phyloP scores from a whole-genome alignment of 2,797 vertebrate species.

The Heteromormyrus szaboi region DNA sequence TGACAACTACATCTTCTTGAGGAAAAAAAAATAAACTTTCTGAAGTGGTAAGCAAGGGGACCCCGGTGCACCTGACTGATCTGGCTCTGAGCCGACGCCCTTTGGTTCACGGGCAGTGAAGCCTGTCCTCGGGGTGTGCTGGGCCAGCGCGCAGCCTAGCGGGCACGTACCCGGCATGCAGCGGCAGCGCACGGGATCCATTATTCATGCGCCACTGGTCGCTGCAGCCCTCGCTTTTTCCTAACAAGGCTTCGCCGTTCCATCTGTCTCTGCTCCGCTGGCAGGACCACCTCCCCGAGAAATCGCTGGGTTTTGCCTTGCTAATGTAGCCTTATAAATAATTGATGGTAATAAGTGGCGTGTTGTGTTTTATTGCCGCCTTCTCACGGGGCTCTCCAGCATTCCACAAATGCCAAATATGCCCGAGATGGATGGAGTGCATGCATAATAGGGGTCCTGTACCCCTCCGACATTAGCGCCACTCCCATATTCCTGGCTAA shows the following conservation, averaged over 20 bases:
- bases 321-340: slow-evolving; percentile 53
- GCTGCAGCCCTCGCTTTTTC: slow-evolving; percentile 35
- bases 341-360: slow-evolving; percentile 57
- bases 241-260: slow-evolving; percentile 39
- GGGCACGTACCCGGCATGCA: slow-evolving; percentile 23
- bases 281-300: slow-evolving; percentile 1
- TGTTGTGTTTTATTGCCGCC: slow-evolving; percentile 47
- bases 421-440: slow-evolving; percentile 38
- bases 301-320: slow-evolving; percentile 40
- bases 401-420: slow-evolving; percentile 48
- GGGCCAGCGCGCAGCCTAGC: neutral
- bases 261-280: slow-evolving; percentile 18
- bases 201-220: slow-evolving; percentile 41
- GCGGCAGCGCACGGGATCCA: slow-evolving; percentile 34
- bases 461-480: neutral
- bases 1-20: neutral
- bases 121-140: slow-evolving; percentile 2
- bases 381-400: slow-evolving; percentile 42
- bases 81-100: neutral
- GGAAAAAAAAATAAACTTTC: neutral
- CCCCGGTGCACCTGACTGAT: neutral
- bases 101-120: slow-evolving; percentile 9
- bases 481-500: neutral
- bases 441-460: slow-evolving; percentile 36
- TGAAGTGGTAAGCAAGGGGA: neutral